Conservation (phyloP, 2,888 invertebrate genomes). For the Mesochorus sp. region DNA sequence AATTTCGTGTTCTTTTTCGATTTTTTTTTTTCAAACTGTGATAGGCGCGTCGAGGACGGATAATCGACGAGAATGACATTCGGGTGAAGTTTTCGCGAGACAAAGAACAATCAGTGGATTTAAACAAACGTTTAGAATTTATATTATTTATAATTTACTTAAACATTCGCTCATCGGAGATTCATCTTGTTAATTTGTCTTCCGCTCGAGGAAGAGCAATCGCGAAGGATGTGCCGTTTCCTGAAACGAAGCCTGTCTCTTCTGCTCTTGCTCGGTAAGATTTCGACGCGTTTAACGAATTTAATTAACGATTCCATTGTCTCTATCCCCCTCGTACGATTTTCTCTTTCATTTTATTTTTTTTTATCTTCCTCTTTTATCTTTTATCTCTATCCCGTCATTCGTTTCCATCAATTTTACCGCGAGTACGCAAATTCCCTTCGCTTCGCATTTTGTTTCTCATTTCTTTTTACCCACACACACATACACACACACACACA, state of each 20-base stretch:
- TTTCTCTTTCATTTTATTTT: neutral
- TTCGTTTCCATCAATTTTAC: neutral
- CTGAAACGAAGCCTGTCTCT: conserved; percentile 57
- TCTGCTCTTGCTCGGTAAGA: conserved; percentile 59
- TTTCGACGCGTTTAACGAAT: conserved; percentile 18
- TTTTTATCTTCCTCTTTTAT: neutral
- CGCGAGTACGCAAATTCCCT: conserved; percentile 9
- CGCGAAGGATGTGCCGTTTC: conserved; percentile 60
- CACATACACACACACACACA: too few species aligned
- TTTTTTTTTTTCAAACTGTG: neutral
- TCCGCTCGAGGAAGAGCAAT: conserved; percentile 23
- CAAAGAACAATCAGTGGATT: conserved; percentile 15
- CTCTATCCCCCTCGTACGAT: neutral
- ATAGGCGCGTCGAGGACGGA: too few species aligned
- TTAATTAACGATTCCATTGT: conserved; percentile 10
- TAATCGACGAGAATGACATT: conserved; percentile 29
- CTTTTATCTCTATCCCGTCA: conserved; percentile 30
- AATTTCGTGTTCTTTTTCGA: neutral
- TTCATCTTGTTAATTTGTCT: neutral
- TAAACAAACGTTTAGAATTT: too few species aligned
- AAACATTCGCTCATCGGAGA: too few species aligned
- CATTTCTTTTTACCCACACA: neutral
- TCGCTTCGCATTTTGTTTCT: conserved; percentile 14
- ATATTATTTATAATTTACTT: too few species aligned
- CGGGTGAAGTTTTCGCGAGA: conserved; percentile 32